Percentiles rank a stretch among this genome's conserved stretches.
These are phyloP conservation scores for Apteryx mantelli DNA, from an alignment of 2,113 vertebrate species.

Conservation along the genomic window DNA sequence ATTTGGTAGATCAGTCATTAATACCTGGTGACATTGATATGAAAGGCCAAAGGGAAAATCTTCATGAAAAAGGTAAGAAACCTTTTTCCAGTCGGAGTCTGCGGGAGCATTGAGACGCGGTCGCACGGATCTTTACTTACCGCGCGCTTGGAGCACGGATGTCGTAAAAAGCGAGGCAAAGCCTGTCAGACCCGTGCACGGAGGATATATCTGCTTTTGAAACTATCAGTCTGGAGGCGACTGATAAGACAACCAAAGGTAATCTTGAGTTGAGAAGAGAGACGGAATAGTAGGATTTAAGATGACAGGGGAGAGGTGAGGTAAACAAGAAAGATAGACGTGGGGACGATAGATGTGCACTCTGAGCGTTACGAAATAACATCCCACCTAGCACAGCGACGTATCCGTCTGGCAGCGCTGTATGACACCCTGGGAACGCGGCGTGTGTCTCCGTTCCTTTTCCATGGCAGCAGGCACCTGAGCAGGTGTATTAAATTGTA, in stretches of 20 bases:
- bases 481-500: too few species aligned
- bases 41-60: not conserved
- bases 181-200: not conserved
- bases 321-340: slow-evolving; percentile 13
- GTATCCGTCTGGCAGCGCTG: too few species aligned
- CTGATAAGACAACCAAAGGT: slow-evolving; percentile 57
- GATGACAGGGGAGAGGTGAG: slow-evolving; percentile 30
- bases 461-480: too few species aligned
- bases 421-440: too few species aligned
- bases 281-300: slow-evolving; percentile 44
- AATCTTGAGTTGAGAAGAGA: slow-evolving; percentile 53
- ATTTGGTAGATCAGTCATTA: fast-evolving
- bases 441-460: too few species aligned
- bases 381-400: not conserved
- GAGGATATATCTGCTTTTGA: slow-evolving; percentile 42
- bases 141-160: not conserved
- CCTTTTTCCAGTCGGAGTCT: not conserved
- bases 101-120: not conserved
- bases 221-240: slow-evolving; percentile 56
- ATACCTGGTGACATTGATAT: not conserved
- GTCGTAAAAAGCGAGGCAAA: slow-evolving; percentile 20
- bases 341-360: slow-evolving; percentile 7
- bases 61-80: not conserved
- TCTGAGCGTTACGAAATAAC: slow-evolving; percentile 12
- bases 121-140: not conserved